These are phyloP conservation scores for Patella ulyssiponensis DNA, from an alignment of 2,888 invertebrate species.

Conservation along the genomic window DNA sequence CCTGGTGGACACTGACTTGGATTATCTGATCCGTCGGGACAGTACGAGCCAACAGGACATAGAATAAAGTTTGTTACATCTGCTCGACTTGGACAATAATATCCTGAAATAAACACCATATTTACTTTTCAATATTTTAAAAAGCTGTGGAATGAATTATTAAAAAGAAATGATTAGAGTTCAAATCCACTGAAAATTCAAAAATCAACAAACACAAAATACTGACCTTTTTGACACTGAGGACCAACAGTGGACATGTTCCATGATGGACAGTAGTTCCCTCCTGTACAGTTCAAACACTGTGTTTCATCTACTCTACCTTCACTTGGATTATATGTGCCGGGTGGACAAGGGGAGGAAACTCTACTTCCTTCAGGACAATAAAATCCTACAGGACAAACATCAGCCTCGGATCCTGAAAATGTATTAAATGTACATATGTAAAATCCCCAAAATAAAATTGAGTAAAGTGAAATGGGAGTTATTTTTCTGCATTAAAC, in stretches of 20 bases:
- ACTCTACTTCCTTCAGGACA: constrained; percentile 59
- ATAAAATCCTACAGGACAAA: constrained; percentile 65
- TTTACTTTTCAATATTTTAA: neutral
- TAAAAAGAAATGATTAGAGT: neutral
- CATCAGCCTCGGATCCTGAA: constrained; percentile 51
- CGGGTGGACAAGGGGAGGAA: constrained; percentile 58
- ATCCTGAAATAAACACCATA: constrained; percentile 52
- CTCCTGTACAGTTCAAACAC: constrained; percentile 63
- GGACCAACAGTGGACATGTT: constrained; percentile 55
- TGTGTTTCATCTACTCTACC: constrained; percentile 47
- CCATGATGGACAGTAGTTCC: constrained; percentile 57
- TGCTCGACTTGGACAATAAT: constrained; percentile 65
- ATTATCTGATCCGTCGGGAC: constrained; percentile 51
- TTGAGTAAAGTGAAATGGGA: too few species aligned
- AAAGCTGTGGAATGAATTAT: too few species aligned
- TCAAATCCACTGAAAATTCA: too few species aligned
- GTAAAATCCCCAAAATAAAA: too few species aligned
- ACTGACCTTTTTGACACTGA: constrained; percentile 53
- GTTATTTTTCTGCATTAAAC: too few species aligned
- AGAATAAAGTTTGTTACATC: constrained; percentile 51
- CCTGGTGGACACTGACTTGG: constrained; percentile 63
- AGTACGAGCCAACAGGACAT: constrained; percentile 66
- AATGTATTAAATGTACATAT: neutral
- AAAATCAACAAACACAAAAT: too few species aligned
- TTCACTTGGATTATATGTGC: constrained; percentile 54